These are phyloP conservation scores for Morus bassanus DNA, from an alignment of 2,797 vertebrate species.

Conservation along the genomic window DNA sequence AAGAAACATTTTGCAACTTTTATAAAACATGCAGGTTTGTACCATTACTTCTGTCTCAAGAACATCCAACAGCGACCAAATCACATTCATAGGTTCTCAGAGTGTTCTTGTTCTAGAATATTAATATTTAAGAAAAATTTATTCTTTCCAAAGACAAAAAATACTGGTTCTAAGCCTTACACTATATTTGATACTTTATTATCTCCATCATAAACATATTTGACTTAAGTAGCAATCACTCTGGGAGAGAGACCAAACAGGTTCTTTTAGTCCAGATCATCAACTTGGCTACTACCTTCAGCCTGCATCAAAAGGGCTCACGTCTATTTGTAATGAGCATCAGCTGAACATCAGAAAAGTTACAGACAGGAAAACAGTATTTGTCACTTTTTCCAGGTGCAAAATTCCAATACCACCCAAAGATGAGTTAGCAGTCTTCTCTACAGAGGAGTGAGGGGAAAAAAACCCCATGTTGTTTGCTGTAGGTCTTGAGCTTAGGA, in stretches of 20 bases:
- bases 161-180: neutral
- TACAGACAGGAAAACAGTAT: neutral
- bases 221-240: neutral
- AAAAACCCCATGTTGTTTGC: neutral
- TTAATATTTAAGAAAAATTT: neutral
- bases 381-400: neutral
- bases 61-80: neutral
- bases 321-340: neutral
- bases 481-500: neutral
- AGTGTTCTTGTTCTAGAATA: neutral
- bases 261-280: neutral
- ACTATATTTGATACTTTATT: neutral
- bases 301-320: neutral
- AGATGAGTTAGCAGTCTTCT: neutral
- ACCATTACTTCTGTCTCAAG: neutral
- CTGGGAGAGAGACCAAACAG: neutral
- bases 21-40: neutral
- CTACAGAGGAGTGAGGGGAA: neutral
- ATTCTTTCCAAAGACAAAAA: constrained; percentile 10
- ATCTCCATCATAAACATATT: neutral
- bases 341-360: neutral
- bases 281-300: neutral
- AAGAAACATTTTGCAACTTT: neutral
- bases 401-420: neutral
- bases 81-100: neutral